Evolutionary conservation across 2,113 vertebrate species (phyloP), one percentile per base, ranked within the genome.

Genomic region (Pollimyrus isidori): DNA sequence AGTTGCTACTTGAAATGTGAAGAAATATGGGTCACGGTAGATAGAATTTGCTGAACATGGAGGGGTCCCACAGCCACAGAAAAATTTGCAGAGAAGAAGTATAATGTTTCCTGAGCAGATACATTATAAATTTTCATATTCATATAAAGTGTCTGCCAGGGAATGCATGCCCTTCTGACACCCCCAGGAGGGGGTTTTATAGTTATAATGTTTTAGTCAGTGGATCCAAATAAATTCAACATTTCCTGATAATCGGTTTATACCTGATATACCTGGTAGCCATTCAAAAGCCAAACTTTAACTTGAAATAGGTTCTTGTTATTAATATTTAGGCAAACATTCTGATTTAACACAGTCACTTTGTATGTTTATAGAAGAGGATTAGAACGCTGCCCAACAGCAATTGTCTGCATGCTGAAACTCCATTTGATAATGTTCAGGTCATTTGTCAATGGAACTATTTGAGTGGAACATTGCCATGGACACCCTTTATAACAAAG

Each of bases 331-430:
- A 15, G 15, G 23, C 46, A 86, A 86, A 86, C 15, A 53, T 86
- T 86, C 23, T 52, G n/a, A 52, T 86, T 86, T 52, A 52, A n/a
- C n/a, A 86, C 26, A 52, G 48, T 86, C 49, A 56, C 85, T 86
- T n/a, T 52, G 80, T 19, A 83, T 83, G 80, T 48, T 83, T 83
- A 83, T 19, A 86, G 85, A 50, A 35, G 48, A 52, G 49, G n/a
- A 30, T 53, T 50, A 86, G 30, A 50, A 86, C 19, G 4, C 9
- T n/a, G 4, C 46, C 42, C 26, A 86, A 49, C 42, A 3, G 46
- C 42, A 46, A n/a, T 45, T 7, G 42, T 11, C 82, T 46, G 42
- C 46, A 48, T 84, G 42, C 45, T 84, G 49, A 86, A 86, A 53
- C 15, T 86, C 26, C 13, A 30, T 52, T 52, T 53, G 21, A 30